phyloP scores from a whole-genome alignment of 1,140 invertebrate species.

The Radopholus similis region DNA sequence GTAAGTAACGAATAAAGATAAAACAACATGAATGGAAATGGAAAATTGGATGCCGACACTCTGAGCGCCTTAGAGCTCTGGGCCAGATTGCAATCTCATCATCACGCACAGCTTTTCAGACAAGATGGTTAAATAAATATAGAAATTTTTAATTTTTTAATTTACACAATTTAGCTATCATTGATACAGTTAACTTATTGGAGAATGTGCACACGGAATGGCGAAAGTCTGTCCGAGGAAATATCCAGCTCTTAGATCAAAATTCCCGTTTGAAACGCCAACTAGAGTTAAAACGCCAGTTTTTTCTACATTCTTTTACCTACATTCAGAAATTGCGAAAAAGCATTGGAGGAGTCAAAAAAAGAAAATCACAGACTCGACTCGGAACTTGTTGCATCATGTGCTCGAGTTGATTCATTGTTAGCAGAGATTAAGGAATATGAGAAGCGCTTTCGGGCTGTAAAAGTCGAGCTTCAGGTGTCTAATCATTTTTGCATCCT shows the following conservation, averaged over 20 bases:
- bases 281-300: neutral
- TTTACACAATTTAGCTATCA: neutral
- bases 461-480: constrained; percentile 9
- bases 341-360: neutral
- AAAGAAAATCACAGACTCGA: neutral
- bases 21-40: neutral
- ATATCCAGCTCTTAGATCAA: neutral
- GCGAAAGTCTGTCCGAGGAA: neutral
- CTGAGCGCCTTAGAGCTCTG: neutral
- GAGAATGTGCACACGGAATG: neutral
- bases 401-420: constrained; percentile 6
- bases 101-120: neutral
- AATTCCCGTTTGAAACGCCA: constrained; percentile 3
- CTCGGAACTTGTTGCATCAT: neutral
- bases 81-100: neutral
- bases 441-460: neutral
- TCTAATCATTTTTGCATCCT: constrained; percentile 3
- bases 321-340: constrained; percentile 2
- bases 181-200: neutral
- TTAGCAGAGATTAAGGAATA: neutral
- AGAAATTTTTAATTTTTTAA: neutral
- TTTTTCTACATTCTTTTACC: neutral
- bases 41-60: neutral
- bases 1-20: too few species aligned
- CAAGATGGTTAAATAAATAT: neutral